phyloP scores from a whole-genome alignment of 2,888 invertebrate species.

The Mantis religiosa region DNA sequence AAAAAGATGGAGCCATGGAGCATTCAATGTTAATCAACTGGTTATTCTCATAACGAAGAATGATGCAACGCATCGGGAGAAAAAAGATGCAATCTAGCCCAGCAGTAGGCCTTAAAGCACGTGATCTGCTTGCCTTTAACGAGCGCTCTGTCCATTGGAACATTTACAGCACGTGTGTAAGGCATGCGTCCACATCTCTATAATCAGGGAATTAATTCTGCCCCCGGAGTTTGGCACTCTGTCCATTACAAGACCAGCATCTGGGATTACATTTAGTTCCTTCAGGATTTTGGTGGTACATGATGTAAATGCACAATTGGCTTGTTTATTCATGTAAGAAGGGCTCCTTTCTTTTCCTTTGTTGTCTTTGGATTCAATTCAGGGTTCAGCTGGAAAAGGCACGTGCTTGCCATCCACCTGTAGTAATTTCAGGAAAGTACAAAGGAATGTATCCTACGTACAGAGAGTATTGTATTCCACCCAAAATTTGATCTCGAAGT shows the following conservation, averaged over 20 bases:
- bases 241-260: not conserved
- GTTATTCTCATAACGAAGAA: not conserved
- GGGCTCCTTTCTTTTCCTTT: no score
- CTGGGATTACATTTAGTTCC: not conserved
- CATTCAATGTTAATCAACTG: not conserved
- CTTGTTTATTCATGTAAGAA: no score
- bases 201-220: not conserved
- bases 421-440: no score
- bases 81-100: not conserved
- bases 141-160: not conserved
- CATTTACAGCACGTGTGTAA: not conserved
- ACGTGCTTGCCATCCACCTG: no score
- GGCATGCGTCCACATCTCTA: not conserved
- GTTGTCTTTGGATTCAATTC: no score
- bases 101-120: not conserved
- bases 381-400: no score
- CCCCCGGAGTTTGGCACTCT: not conserved
- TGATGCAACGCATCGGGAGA: not conserved
- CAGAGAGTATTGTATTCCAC: no score
- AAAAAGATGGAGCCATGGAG: not conserved
- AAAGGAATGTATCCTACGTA: no score
- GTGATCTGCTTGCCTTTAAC: not conserved
- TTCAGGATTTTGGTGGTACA: no score
- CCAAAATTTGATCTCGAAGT: no score
- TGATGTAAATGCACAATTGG: no score